phyloP scores from a whole-genome alignment of 2,888 invertebrate species.

The Hyposoter dolosus region DNA sequence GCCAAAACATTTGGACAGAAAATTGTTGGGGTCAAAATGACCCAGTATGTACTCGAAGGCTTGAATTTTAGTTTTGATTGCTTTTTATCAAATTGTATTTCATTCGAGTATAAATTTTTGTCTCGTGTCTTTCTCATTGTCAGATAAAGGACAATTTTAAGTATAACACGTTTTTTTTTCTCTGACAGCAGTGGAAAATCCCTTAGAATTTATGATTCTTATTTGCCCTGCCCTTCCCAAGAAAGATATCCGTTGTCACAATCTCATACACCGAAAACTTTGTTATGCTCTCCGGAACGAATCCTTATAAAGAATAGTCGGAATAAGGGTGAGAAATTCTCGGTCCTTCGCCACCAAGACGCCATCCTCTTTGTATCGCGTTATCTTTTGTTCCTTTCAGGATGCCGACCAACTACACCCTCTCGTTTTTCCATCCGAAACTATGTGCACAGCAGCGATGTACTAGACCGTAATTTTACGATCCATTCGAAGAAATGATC shows the following conservation, averaged over 20 bases:
- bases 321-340: slow-evolving; percentile 31
- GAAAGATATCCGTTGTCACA: slow-evolving; percentile 46
- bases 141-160: background rate
- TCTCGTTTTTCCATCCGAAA: slow-evolving; percentile 18
- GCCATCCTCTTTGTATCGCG: slow-evolving; percentile 39
- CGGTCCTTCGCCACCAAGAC: slow-evolving; percentile 41
- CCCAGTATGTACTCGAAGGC: too few relatives aligned
- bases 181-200: slow-evolving; percentile 15
- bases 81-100: background rate
- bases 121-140: background rate
- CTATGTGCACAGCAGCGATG: slow-evolving; percentile 28
- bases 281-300: slow-evolving; percentile 18
- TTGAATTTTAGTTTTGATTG: background rate
- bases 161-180: background rate
- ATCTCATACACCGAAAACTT: slow-evolving; percentile 34
- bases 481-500: slow-evolving; percentile 51
- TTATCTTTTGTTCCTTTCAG: slow-evolving; percentile 40
- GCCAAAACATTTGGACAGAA: too few relatives aligned
- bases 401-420: slow-evolving; percentile 33
- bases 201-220: slow-evolving; percentile 38
- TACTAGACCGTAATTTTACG: slow-evolving; percentile 58
- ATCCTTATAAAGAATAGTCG: slow-evolving; percentile 33
- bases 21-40: too few relatives aligned
- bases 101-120: background rate
- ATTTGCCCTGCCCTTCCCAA: slow-evolving; percentile 30